phyloP scores from a whole-genome alignment of 2,113 vertebrate genomes.

The Phyllostomus hastatus region DNA sequence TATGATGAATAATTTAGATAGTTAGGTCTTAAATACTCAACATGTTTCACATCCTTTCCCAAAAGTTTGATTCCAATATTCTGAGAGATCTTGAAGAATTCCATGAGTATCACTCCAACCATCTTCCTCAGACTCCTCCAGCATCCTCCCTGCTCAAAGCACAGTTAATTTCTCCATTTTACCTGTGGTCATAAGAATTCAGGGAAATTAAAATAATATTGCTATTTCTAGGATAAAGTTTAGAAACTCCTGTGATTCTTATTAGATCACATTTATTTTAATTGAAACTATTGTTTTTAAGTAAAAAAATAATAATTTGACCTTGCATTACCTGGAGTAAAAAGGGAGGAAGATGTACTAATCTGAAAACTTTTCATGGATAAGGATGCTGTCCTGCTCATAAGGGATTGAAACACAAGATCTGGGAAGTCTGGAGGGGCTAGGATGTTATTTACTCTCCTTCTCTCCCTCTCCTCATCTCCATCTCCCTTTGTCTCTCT shows the following conservation, averaged over 20 bases:
- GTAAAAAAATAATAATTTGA: not conserved
- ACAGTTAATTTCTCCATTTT: not conserved
- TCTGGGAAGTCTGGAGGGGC: not conserved
- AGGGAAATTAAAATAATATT: not conserved
- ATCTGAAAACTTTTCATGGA: not conserved
- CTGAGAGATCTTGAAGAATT: not conserved
- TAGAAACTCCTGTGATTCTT: not conserved
- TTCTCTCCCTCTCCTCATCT: not conserved
- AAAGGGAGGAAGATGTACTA: not conserved
- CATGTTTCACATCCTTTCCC: constrained; percentile 36
- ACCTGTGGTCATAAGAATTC: not conserved
- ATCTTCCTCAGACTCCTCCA: not conserved
- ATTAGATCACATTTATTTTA: not conserved
- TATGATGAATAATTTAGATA: constrained; percentile 62
- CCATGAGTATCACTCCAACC: not conserved
- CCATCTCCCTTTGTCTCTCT: not conserved
- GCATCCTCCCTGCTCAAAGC: not conserved
- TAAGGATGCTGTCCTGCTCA: not conserved
- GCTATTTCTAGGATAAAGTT: not conserved
- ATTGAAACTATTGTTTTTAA: not conserved
- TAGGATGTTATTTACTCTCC: not conserved
- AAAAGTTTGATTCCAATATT: not conserved
- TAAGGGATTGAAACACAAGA: not conserved
- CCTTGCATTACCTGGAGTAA: not conserved
- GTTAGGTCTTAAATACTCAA: constrained; percentile 53